A percentile compares a stretch with the other conserved stretches of the same genome.
phyloP scores from a whole-genome alignment of 2,113 vertebrate species.

The Falco punctatus region DNA sequence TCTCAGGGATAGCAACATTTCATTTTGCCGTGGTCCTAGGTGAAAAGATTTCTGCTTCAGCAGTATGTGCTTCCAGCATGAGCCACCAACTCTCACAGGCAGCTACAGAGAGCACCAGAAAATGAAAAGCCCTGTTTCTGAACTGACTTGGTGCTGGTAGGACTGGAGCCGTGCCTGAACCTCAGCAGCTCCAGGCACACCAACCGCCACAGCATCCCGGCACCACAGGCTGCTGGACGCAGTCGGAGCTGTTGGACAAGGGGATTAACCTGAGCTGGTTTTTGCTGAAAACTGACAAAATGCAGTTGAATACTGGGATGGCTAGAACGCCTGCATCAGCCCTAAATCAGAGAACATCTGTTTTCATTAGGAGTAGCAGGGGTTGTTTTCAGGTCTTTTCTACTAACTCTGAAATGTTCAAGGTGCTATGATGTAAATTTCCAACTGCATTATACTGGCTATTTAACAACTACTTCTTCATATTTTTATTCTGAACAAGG shows the following conservation, averaged over 20 bases:
- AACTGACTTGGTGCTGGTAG: neutral
- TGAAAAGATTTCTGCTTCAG: neutral
- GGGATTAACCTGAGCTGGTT: neutral
- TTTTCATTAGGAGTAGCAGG: neutral
- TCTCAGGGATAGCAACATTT: neutral
- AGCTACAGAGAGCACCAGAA: neutral
- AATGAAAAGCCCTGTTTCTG: neutral
- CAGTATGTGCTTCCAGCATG: neutral
- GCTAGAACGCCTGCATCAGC: neutral
- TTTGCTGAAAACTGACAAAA: slow-evolving; percentile 26
- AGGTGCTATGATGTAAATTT: neutral
- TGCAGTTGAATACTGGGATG: neutral
- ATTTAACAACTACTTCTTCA: neutral
- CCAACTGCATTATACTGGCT: neutral
- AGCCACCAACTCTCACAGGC: neutral
- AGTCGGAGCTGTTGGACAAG: neutral
- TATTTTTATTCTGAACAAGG: slow-evolving; percentile 11
- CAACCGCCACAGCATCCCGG: neutral
- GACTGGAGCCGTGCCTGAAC: neutral
- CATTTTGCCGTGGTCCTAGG: neutral
- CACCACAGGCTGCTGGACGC: neutral
- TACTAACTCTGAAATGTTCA: neutral
- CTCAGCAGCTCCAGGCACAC: neutral
- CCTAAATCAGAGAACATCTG: neutral
- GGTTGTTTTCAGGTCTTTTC: neutral